These are phyloP conservation scores for Lepidurus arcticus DNA, from an alignment of 1,140 invertebrate species.

Conservation along the genomic window DNA sequence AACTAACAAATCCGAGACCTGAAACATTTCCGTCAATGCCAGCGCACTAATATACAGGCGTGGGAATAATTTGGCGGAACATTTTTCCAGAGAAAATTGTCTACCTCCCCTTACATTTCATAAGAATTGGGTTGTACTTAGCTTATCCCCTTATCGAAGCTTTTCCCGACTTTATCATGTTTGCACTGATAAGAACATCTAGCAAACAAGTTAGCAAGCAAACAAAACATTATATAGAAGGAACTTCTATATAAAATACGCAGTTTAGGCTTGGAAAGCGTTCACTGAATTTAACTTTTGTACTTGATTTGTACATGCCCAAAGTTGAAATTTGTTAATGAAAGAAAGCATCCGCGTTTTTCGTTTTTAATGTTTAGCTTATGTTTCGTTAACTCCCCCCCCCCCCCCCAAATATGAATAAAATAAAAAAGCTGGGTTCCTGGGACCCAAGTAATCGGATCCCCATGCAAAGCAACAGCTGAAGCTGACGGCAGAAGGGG, in stretches of 20 bases:
- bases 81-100: too few relatives aligned
- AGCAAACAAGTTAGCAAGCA: not conserved
- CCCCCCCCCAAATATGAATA: not conserved
- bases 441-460: not conserved
- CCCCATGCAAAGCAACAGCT: not conserved
- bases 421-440: not conserved
- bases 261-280: not conserved
- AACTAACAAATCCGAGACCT: slow-evolving; percentile 1
- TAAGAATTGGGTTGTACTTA: not conserved
- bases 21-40: not conserved
- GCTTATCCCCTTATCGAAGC: not conserved
- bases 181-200: not conserved
- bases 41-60: too few relatives aligned
- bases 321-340: not conserved
- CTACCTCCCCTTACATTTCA: too few relatives aligned
- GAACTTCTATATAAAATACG: not conserved
- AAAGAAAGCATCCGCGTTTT: slow-evolving; percentile 15
- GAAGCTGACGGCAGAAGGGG: slow-evolving; percentile 3
- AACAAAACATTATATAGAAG: too few relatives aligned
- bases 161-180: not conserved
- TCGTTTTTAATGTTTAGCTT: not conserved
- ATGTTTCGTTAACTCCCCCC: not conserved
- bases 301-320: not conserved
- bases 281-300: not conserved
- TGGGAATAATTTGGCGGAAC: too few relatives aligned